Base-by-base conservation (phyloP, 2,113 vertebrate genomes). In the Strigops habroptila region DNA sequence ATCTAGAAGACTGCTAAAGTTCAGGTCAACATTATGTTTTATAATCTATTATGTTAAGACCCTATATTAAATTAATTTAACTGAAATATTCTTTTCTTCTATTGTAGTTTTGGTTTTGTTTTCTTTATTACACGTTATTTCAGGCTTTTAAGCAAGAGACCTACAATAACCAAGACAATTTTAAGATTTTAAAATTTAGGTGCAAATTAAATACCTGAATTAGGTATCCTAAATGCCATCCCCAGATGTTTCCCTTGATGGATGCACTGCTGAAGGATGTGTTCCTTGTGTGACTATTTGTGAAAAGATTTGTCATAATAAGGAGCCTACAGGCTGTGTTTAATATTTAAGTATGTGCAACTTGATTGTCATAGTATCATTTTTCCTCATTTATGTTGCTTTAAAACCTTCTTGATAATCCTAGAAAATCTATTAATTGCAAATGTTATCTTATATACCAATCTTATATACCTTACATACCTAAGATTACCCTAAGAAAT, bases 381-480 rank as follows among this genome's bases (percentile, higher is more conserved):
- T 90, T 93, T 67, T 44, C 3, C 25, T 95, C 79, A 53, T 83
- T 97, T 82, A 62, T 41, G 24, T 88, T 88, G 59, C 49, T 86
- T 91, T 93, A 77, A 95, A 90, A n/a, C 31, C n/a, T 41, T 81
- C 79, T 57, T 86, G 82, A 91, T 96, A 93, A 93, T 94, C 88
- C 71, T 82, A 86, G 63, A 31, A 86, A 91, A 93, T 93, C 79
- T 95, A 83, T 93, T 97, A 90, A 88, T 94, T 95, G 76, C 31
- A 90, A 88, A 88, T 88, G 59, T 22, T 90, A 67, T 86, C 35
- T 41, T 53, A 24, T 67, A n/a, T 93, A n/a, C n/a, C n/a, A n/a
- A n/a, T n/a, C n/a, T n/a, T n/a, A n/a, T n/a, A n/a, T n/a, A n/a
- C n/a, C n/a, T n/a, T n/a, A n/a, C n/a, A n/a, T n/a, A n/a, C n/a